Conservation (phyloP, 2,113 vertebrate species). For the Gorilla gorilla region DNA sequence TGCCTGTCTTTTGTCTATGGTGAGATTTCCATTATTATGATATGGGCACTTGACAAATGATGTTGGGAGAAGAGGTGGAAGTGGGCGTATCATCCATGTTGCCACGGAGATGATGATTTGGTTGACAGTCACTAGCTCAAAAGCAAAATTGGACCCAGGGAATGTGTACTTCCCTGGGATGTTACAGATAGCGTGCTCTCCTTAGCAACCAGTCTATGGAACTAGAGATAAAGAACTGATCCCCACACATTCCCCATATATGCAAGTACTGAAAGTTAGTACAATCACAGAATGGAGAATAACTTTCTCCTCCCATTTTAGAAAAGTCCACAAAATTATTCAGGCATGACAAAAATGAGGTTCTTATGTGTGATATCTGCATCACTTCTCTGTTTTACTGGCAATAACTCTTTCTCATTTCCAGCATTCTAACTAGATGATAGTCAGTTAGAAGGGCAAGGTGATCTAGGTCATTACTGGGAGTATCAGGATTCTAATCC, state of each 20-base stretch:
- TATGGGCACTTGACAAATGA: neutral
- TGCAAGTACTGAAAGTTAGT: neutral
- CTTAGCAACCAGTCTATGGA: neutral
- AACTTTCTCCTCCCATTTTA: neutral
- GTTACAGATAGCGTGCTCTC: neutral
- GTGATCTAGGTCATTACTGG: neutral
- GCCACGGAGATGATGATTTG: constrained; percentile 56
- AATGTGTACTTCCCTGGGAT: neutral
- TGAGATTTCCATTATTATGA: constrained; percentile 9
- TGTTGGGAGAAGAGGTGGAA: constrained; percentile 24
- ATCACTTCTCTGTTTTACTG: neutral
- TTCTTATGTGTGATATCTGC: neutral
- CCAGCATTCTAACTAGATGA: neutral
- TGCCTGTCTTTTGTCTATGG: constrained; percentile 21
- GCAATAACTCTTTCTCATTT: neutral
- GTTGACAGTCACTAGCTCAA: neutral
- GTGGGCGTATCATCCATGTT: constrained; percentile 9
- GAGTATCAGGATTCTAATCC: constrained; percentile 14
- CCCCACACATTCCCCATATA: neutral
- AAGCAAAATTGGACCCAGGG: neutral
- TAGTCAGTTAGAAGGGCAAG: neutral
- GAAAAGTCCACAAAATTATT: neutral
- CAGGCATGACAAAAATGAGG: neutral
- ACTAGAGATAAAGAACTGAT: neutral
- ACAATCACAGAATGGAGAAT: neutral